phyloP scores from a whole-genome alignment of 2,113 vertebrate species.

The zebrafish (Danio rerio) region GRCz12tu NC_133200.1:15435501-15436000 shows the following conservation, averaged over 20 bases:
- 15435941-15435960: not conserved
- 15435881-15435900: constrained; percentile 33
- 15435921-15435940: constrained; percentile 22
- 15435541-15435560: constrained; percentile 47
- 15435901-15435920: constrained; percentile 35
- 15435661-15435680: constrained; percentile 53
- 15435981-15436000: constrained; percentile 16
- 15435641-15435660: constrained; percentile 36
- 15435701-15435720: constrained; percentile 61
- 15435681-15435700: constrained; percentile 53
- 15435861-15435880: constrained; percentile 43
- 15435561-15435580: constrained; percentile 39
- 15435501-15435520: constrained; percentile 56
- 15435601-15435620: constrained; percentile 28
- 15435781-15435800: constrained; percentile 49
- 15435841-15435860: constrained; percentile 44
- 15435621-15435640: constrained; percentile 10
- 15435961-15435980: constrained; percentile 13
- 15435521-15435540: constrained; percentile 52
- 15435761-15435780: constrained; percentile 54
- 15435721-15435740: constrained; percentile 68
- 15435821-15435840: constrained; percentile 56
- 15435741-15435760: constrained; percentile 54
- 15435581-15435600: constrained; percentile 3
- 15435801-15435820: constrained; percentile 48